phyloP scores from a whole-genome alignment of 2,888 invertebrate species.

The Dorcus hopei region DNA sequence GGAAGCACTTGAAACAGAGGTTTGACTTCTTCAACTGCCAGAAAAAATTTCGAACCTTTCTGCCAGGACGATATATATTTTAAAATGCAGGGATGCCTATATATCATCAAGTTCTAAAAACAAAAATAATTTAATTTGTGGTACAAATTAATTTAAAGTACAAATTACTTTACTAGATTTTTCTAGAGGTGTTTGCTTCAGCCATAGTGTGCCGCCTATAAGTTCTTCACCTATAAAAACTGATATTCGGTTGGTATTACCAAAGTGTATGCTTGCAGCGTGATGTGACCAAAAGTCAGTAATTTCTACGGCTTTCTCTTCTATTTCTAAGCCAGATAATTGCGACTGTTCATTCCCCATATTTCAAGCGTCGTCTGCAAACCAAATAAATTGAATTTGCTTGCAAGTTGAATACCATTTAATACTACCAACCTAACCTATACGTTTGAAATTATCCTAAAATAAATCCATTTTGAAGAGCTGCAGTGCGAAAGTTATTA shows the following conservation, averaged over 20 bases:
- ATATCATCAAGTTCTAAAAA: constrained; percentile 77
- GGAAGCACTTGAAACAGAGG: constrained; percentile 68
- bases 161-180: constrained; percentile 68
- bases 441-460: too few species aligned
- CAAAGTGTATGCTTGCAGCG: constrained; percentile 60
- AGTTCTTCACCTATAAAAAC: constrained; percentile 73
- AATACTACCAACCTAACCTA: too few species aligned
- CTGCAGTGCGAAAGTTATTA: too few species aligned
- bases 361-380: constrained; percentile 13
- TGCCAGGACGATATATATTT: constrained; percentile 80
- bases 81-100: constrained; percentile 83
- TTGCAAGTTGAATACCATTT: too few species aligned
- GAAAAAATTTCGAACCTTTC: constrained; percentile 68
- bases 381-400: too few species aligned
- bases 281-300: constrained; percentile 78
- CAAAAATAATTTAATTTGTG: constrained; percentile 1
- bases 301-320: constrained; percentile 71
- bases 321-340: constrained; percentile 68
- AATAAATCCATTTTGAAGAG: too few species aligned
- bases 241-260: constrained; percentile 62
- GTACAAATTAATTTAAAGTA: constrained; percentile 6
- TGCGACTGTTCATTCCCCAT: constrained; percentile 80
- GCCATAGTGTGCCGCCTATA: constrained; percentile 63
- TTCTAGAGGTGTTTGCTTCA: constrained; percentile 66
- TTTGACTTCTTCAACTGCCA: constrained; percentile 79